Percentiles rank a stretch among this genome's conserved stretches.
phyloP scores from a whole-genome alignment of 2,888 invertebrate species.

The Bursaphelenchus okinawaensis region DNA sequence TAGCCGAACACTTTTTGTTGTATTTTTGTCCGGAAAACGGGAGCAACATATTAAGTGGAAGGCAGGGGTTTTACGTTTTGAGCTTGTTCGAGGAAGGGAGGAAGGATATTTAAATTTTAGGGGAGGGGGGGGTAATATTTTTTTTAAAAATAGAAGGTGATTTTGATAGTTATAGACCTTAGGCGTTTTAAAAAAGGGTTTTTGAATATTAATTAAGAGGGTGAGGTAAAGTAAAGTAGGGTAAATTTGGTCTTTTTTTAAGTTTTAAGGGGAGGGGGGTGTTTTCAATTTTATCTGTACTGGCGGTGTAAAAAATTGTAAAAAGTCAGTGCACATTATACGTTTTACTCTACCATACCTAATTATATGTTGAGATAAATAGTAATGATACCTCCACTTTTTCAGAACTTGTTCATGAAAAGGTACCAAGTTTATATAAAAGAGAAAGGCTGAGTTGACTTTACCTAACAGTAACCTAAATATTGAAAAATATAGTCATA shows the following conservation, averaged over 20 bases:
- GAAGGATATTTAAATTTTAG: background rate
- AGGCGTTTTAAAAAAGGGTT: too few relatives aligned
- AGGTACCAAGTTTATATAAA: background rate
- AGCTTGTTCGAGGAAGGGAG: background rate
- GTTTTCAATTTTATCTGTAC: background rate
- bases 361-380: too few relatives aligned
- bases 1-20: background rate
- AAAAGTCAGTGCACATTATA: background rate
- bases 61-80: background rate
- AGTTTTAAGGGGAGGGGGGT: background rate
- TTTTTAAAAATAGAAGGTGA: too few relatives aligned
- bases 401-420: background rate
- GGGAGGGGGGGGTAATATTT: background rate
- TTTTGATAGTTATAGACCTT: too few relatives aligned
- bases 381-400: too few relatives aligned
- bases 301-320: background rate
- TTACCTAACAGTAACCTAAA: background rate
- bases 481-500: background rate
- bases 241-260: too few relatives aligned
- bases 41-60: background rate
- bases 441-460: background rate
- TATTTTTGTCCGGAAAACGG: background rate
- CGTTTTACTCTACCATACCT: background rate
- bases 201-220: too few relatives aligned
- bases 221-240: too few relatives aligned